Evolutionary conservation across 1,140 invertebrate species (phyloP), one percentile per base, ranked within the genome.

Genomic region (Eurosta solidaginis): DNA sequence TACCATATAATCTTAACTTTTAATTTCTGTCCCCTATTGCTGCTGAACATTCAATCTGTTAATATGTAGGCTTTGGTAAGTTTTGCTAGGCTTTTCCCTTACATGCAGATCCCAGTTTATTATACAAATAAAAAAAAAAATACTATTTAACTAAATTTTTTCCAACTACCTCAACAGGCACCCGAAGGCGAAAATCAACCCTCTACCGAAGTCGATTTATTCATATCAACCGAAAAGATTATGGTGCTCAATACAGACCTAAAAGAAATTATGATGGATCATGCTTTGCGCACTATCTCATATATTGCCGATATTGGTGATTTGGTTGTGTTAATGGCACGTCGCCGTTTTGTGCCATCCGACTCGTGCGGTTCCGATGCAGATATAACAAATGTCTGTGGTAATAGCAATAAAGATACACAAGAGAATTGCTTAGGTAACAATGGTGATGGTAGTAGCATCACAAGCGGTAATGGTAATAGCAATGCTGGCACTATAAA

Each of bases 241-340:
- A 99, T 99, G 98, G 98, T 99, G 76, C 91, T 99, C 27, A 99
- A 99, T 88, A 99, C 98, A 4, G 98, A 99, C 89, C 89, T 99
- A 33, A 99, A 99, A 89, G 98, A 99, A 90, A 99, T 99, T 50
- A 99, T 99, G 97, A 99, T 99, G 98, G 98, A 99, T 88, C 98
- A 99, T 89, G 96, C 98, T 0, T 89, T 99, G 50, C 90, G 98
- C 79, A 99, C 98, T 7, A 99, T 99, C 85, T 99, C 96, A 1
- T 98, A 98, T 82, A 98, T 99, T 79, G 98, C 98, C 14, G 98
- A 99, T 88, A 99, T 99, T 82, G 98, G 98, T 1, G 98, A 99
- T 87, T 90, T 99, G 68, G 96, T 99, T 6, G 98, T 99, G 2
- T 89, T 99, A 52, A 99, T 99, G 98, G 98, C 98, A 1, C 91